Evolutionary conservation across 2,797 vertebrate genomes (phyloP).

Genomic region (Centroberyx gerrardi): DNA sequence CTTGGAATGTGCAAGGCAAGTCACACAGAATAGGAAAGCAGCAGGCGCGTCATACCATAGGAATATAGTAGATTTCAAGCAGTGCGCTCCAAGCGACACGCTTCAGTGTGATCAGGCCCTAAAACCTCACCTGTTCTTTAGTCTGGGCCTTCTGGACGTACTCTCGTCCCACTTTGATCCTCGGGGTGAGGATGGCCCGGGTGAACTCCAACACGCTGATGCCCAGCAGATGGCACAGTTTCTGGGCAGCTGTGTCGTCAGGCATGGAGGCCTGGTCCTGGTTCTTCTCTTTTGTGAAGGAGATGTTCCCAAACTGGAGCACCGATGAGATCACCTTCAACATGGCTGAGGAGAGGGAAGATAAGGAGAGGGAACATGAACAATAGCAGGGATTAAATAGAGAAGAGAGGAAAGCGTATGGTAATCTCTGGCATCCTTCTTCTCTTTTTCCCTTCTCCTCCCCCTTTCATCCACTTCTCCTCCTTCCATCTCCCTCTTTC

Average conservation of each 20-base stretch:
- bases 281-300: constrained; percentile 91
- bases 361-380: constrained; percentile 11
- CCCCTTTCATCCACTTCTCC: background rate
- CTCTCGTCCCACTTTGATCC: constrained; percentile 95
- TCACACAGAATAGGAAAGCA: too few relatives aligned
- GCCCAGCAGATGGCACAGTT: constrained; percentile 92
- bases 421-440: background rate
- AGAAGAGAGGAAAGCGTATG: background rate
- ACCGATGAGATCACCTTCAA: constrained; percentile 91
- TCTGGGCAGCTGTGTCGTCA: constrained; percentile 95
- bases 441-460: background rate
- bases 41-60: too few relatives aligned
- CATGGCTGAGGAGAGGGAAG: constrained; percentile 85
- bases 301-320: constrained; percentile 94
- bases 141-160: constrained; percentile 96
- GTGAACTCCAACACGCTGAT: constrained; percentile 94
- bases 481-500: background rate
- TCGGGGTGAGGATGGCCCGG: constrained; percentile 92
- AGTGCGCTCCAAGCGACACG: too few relatives aligned
- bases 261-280: constrained; percentile 95
- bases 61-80: too few relatives aligned
- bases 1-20: too few relatives aligned
- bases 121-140: constrained; percentile 90
- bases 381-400: constrained; percentile 1
- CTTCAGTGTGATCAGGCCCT: too few relatives aligned